phyloP scores from a whole-genome alignment of 2,888 invertebrate species.

The Neoaliturus tenellus region DNA sequence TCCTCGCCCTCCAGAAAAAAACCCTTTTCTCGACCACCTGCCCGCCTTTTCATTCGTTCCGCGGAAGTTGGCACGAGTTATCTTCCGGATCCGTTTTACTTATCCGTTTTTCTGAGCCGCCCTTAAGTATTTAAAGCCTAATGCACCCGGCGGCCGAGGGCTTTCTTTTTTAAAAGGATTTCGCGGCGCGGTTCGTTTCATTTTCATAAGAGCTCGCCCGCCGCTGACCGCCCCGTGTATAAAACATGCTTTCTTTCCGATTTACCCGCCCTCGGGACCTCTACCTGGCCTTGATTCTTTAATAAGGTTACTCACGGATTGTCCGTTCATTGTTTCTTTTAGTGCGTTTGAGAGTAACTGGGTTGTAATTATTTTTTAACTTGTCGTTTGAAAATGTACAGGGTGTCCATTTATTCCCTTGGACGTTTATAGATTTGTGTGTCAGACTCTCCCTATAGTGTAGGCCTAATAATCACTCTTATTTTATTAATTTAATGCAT shows the following conservation, averaged over 20 bases:
- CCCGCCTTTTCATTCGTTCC: neutral
- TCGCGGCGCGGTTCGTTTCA: slow-evolving; percentile 48
- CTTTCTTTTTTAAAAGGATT: slow-evolving; percentile 53
- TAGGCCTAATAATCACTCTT: no score
- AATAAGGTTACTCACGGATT: slow-evolving; percentile 15
- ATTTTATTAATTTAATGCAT: no score
- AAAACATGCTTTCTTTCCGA: slow-evolving; percentile 51
- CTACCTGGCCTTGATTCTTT: slow-evolving; percentile 37
- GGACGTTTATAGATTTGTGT: no score
- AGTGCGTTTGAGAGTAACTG: no score
- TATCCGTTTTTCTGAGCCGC: slow-evolving; percentile 52
- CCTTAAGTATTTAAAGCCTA: slow-evolving; percentile 48
- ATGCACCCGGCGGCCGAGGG: slow-evolving; percentile 41
- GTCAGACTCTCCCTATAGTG: no score
- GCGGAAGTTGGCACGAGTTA: slow-evolving; percentile 44
- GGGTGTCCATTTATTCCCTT: no score
- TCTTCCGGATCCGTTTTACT: slow-evolving; percentile 54
- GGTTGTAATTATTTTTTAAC: no score
- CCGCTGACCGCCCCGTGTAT: slow-evolving; percentile 42
- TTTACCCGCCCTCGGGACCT: slow-evolving; percentile 14
- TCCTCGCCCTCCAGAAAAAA: slow-evolving; percentile 42
- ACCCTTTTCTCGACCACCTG: slow-evolving; percentile 33
- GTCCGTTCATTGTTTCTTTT: neutral
- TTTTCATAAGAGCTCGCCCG: slow-evolving; percentile 44
- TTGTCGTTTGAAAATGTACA: no score